These are phyloP conservation scores for Indri indri DNA, from an alignment of 2,113 vertebrate species.

Conservation along the genomic window DNA sequence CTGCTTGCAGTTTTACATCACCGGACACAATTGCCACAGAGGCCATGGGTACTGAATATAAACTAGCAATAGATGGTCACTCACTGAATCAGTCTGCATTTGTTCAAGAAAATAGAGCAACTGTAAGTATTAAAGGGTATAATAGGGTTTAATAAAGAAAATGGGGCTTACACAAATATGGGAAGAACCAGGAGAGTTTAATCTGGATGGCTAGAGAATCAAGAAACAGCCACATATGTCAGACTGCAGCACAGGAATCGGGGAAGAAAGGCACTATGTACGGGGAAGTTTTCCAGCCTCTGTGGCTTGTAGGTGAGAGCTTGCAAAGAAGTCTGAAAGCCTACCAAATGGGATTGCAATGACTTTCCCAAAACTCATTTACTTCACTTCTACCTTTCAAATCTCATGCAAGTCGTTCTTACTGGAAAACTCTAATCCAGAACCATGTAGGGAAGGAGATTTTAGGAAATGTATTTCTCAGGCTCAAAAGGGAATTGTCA, in stretches of 20 bases:
- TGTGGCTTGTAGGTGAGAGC: not conserved
- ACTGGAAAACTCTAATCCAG: not conserved
- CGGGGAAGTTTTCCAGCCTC: not conserved
- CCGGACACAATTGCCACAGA: not conserved
- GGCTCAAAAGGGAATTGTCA: not conserved
- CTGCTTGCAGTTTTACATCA: not conserved
- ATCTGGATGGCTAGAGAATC: not conserved
- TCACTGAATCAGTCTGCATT: not conserved
- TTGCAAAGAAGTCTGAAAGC: not conserved
- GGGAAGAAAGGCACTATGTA: not conserved
- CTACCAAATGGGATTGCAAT: not conserved
- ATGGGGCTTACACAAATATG: not conserved
- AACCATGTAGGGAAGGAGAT: not conserved
- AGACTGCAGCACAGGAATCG: not conserved
- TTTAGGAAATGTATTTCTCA: not conserved
- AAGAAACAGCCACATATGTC: not conserved
- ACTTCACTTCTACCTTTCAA: not conserved
- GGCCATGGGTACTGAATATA: not conserved
- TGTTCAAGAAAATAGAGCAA: not conserved
- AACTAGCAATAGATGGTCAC: not conserved
- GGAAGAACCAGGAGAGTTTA: not conserved
- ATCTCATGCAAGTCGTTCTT: not conserved
- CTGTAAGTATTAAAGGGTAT: not conserved
- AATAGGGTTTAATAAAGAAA: not conserved
- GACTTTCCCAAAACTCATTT: not conserved